These are phyloP conservation scores for Penaeus vannamei DNA, from an alignment of 1,140 invertebrate genomes.

Conservation along the genomic window DNA sequence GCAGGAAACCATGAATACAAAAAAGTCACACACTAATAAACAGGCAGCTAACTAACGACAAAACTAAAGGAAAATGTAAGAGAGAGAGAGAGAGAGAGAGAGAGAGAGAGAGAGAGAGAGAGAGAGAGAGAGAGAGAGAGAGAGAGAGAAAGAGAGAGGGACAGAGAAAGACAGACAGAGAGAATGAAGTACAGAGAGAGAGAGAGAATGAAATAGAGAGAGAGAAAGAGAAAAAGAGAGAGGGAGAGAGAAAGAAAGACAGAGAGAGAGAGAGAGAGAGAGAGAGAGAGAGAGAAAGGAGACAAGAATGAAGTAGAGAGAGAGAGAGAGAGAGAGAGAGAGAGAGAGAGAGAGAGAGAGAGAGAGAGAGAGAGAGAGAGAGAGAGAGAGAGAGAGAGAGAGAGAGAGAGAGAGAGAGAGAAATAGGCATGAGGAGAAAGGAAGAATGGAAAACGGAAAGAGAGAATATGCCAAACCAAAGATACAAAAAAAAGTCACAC, in stretches of 20 bases:
- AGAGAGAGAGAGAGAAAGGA: neutral
- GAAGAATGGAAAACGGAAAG: neutral
- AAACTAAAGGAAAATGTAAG: too few species aligned
- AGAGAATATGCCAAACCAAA: neutral
- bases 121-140: conserved; percentile 15
- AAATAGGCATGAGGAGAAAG: neutral
- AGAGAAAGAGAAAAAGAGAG: neutral
- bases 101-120: too few species aligned
- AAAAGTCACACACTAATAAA: too few species aligned
- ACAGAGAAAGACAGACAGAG: conserved; percentile 41
- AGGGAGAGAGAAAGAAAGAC: neutral
- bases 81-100: too few species aligned
- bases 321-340: neutral
- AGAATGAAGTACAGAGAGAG: conserved; percentile 14
- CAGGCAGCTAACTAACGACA: too few species aligned
- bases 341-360: neutral
- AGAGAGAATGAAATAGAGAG: neutral
- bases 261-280: too few species aligned
- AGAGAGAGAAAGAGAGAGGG: conserved; percentile 9
- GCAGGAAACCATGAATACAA: too few species aligned
- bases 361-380: neutral
- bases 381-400: neutral
- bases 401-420: conserved; percentile 11
- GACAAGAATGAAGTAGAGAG: neutral
- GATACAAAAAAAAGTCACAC: too few species aligned